phyloP scores from a whole-genome alignment of 2,113 vertebrate genomes.

The Carassius carassius region DNA sequence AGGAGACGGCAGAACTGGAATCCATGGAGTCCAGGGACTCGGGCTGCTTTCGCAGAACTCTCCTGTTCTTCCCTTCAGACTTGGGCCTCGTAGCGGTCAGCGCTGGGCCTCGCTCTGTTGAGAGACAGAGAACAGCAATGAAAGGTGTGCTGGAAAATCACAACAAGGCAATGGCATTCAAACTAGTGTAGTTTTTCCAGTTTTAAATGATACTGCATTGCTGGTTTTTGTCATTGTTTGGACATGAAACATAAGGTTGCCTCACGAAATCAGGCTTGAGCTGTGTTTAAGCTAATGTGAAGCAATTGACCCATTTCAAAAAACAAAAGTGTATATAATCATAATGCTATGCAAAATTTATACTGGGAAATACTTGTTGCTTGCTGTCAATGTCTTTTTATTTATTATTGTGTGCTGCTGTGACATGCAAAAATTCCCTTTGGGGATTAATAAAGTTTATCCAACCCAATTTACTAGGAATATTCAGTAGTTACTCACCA shows the following conservation, averaged over 20 bases:
- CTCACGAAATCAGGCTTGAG: no score
- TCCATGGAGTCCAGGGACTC: conserved; percentile 78
- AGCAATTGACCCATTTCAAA: no score
- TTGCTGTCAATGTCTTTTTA: no score
- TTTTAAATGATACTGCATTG: not conserved
- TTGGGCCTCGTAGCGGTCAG: conserved; percentile 72
- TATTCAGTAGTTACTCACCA: conserved; percentile 68
- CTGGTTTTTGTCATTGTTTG: not conserved
- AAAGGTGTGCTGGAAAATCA: not conserved
- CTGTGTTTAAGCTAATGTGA: no score
- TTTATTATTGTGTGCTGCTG: no score
- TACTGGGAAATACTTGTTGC: no score
- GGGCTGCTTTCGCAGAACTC: conserved; percentile 73
- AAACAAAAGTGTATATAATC: no score
- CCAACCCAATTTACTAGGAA: not conserved
- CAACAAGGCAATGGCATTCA: not conserved
- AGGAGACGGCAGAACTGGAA: conserved; percentile 73
- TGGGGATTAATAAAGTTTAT: no score
- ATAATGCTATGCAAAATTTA: no score
- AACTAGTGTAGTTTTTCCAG: not conserved
- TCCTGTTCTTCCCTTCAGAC: conserved; percentile 73
- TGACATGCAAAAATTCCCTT: no score
- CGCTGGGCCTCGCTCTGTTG: conserved; percentile 79
- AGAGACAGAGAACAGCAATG: not conserved
- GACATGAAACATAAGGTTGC: no score